Conservation (phyloP, 2,113 vertebrate species). For the Tupaia chinensis region DNA sequence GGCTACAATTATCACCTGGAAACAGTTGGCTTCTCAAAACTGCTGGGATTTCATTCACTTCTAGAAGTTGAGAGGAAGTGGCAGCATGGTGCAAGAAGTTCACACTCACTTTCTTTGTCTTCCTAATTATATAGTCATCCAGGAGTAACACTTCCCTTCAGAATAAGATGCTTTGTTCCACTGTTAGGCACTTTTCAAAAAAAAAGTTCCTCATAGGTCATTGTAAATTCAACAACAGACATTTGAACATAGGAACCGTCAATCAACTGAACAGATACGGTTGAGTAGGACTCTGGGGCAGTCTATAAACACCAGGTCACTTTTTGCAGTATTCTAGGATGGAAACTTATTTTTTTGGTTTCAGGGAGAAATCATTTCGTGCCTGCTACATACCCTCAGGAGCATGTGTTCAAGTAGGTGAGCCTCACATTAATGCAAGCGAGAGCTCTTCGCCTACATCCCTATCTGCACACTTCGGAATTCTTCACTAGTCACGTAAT, state of each 20-base stretch:
- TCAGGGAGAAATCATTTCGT: constrained; percentile 48
- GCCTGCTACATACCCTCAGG: not conserved
- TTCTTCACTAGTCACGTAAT: not conserved
- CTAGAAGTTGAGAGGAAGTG: constrained; percentile 50
- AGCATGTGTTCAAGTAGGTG: constrained; percentile 28
- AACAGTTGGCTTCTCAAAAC: constrained; percentile 50
- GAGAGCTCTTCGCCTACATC: not conserved
- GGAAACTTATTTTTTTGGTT: not conserved
- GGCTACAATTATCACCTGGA: constrained; percentile 68
- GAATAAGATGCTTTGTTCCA: constrained; percentile 33
- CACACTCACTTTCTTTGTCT: constrained; percentile 29
- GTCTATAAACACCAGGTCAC: constrained; percentile 17
- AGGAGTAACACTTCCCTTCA: constrained; percentile 60
- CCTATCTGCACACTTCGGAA: not conserved
- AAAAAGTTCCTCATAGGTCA: not conserved
- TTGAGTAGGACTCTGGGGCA: not conserved
- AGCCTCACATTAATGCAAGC: not conserved
- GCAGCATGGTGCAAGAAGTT: constrained; percentile 32
- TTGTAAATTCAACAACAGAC: constrained; percentile 30
- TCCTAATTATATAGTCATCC: constrained; percentile 40
- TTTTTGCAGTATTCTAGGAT: not conserved
- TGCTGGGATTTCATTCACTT: constrained; percentile 67
- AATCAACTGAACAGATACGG: not conserved
- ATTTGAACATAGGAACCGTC: constrained; percentile 44
- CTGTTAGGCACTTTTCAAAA: constrained; percentile 4